phyloP scores from a whole-genome alignment of 92 coral and sea anemone species.

The Virgularia gustaviana region DNA sequence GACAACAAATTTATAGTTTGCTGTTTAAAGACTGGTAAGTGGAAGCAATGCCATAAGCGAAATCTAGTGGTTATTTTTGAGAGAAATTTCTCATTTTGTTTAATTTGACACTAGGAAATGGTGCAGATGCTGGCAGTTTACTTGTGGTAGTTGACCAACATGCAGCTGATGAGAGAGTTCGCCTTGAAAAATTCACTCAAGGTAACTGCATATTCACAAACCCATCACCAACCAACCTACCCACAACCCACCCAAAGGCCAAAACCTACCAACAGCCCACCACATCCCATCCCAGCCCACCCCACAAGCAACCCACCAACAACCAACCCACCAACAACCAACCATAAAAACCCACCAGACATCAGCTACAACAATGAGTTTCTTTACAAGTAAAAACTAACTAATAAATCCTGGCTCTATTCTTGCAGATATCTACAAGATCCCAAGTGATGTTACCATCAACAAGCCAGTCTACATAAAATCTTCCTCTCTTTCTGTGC shows the following conservation, averaged over 20 bases:
- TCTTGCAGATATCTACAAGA: constrained; percentile 59
- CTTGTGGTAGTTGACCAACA: constrained; percentile 89
- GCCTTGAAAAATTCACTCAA: constrained; percentile 68
- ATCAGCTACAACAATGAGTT: too few species aligned
- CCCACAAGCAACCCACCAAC: neutral
- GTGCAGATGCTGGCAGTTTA: constrained; percentile 47
- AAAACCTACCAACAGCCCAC: too few species aligned
- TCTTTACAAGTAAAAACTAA: too few species aligned
- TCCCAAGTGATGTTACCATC: neutral
- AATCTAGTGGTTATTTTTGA: neutral
- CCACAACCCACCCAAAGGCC: too few species aligned
- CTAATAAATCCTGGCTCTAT: too few species aligned
- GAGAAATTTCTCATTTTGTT: neutral
- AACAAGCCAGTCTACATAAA: constrained; percentile 48
- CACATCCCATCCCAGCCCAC: neutral
- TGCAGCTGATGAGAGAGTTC: constrained; percentile 92
- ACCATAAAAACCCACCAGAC: too few species aligned
- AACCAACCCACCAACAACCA: neutral
- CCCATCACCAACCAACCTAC: too few species aligned
- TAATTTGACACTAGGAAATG: neutral
- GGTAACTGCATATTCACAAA: too few species aligned
- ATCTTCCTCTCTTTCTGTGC: constrained; percentile 65
- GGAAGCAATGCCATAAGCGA: too few species aligned
- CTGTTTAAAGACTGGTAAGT: constrained; percentile 34
- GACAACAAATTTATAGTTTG: constrained; percentile 91